Percentiles rank a stretch among this genome's conserved stretches.
phyloP scores from a whole-genome alignment of 2,113 vertebrate genomes.

The Lipophrys pholis region DNA sequence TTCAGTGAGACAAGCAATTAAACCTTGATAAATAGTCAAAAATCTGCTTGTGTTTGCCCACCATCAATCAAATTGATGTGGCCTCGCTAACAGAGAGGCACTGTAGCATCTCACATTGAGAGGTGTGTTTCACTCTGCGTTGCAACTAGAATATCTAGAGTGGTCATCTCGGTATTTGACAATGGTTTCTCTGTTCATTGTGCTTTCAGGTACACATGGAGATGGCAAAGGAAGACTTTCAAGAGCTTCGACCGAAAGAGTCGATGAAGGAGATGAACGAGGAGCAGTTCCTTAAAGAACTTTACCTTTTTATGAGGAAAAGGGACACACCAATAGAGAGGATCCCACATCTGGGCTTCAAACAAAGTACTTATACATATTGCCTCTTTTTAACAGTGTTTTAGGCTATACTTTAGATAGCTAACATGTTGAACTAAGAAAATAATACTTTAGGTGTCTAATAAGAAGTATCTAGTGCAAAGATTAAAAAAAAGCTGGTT shows the following conservation, averaged over 20 bases:
- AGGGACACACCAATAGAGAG: slow-evolving; percentile 82
- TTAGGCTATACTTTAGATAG: too few relatives aligned
- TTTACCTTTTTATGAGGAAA: slow-evolving; percentile 84
- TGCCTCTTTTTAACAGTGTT: neutral
- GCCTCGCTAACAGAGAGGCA: slow-evolving; percentile 7
- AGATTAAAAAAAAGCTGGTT: too few relatives aligned
- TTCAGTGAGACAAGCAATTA: neutral
- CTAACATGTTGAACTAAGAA: too few relatives aligned
- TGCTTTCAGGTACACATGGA: slow-evolving; percentile 32
- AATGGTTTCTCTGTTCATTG: neutral
- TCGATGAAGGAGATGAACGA: slow-evolving; percentile 55
- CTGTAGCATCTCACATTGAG: neutral
- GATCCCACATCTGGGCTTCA: slow-evolving; percentile 85
- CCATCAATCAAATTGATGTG: slow-evolving; percentile 30
- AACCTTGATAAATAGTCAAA: slow-evolving; percentile 11
- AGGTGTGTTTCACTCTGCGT: neutral
- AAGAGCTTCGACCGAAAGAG: slow-evolving; percentile 34
- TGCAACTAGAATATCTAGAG: too few relatives aligned
- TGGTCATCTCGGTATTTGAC: too few relatives aligned
- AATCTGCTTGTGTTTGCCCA: slow-evolving; percentile 33
- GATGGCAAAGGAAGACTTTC: slow-evolving; percentile 39
- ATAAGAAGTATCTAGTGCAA: too few relatives aligned
- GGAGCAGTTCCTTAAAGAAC: slow-evolving; percentile 79
- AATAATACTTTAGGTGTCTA: too few relatives aligned
- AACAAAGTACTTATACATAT: slow-evolving; percentile 78